phyloP scores from a whole-genome alignment of 2,888 invertebrate species.

The Pogonocherus hispidulus region DNA sequence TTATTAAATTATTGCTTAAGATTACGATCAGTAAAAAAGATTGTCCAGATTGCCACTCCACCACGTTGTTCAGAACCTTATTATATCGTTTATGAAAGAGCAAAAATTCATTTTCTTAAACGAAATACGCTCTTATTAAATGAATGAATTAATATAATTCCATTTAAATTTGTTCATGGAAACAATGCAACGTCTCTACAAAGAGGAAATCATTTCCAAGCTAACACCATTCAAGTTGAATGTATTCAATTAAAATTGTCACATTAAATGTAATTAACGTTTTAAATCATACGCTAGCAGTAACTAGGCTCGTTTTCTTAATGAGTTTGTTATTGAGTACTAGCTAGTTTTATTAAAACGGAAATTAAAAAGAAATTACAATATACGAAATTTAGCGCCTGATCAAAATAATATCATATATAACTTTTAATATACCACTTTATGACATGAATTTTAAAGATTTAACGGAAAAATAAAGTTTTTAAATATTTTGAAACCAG shows the following conservation, averaged over 20 bases:
- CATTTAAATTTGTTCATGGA: conserved; percentile 37
- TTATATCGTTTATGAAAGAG: neutral
- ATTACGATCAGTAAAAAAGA: conserved; percentile 8
- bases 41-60: neutral
- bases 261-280: conserved; percentile 3
- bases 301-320: neutral
- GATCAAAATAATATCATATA: too few relatives aligned
- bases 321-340: neutral
- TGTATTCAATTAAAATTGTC: conserved; percentile 8
- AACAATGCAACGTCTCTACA: conserved; percentile 33
- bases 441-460: too few relatives aligned
- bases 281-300: neutral
- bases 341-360: neutral
- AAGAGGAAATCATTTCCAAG: conserved; percentile 1
- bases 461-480: too few relatives aligned
- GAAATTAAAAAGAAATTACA: neutral
- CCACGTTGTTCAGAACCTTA: neutral
- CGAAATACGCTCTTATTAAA: conserved; percentile 35
- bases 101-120: conserved; percentile 36
- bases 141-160: conserved; percentile 49
- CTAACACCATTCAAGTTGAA: conserved; percentile 7
- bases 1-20: too few relatives aligned
- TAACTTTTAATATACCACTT: too few relatives aligned
- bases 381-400: neutral
- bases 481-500: too few relatives aligned